A percentile compares a stretch with the other conserved stretches of the same genome.
Evolutionary conservation across 2,888 invertebrate genomes (phyloP).

Genomic region (Phengaris arion): DNA sequence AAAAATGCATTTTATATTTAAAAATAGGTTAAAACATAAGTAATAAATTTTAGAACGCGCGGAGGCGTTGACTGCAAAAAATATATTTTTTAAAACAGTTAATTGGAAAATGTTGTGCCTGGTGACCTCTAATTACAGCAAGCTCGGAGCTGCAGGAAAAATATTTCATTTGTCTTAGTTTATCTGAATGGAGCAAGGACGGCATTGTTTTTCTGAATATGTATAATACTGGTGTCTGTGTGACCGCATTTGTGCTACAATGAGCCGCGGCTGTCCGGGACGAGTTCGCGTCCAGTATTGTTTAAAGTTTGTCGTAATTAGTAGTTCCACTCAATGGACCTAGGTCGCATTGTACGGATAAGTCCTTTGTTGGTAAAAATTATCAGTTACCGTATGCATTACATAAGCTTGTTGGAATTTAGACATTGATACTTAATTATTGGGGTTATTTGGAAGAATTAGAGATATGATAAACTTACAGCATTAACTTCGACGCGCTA

Average conservation of each 20-base stretch:
- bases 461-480: too few relatives aligned
- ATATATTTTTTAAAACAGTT: constrained; percentile 33
- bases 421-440: too few relatives aligned
- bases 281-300: constrained; percentile 78
- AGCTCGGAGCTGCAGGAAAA: constrained; percentile 51
- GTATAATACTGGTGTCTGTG: constrained; percentile 70
- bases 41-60: constrained; percentile 28
- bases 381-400: constrained; percentile 8
- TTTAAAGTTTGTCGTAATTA: constrained; percentile 79
- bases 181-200: constrained; percentile 68
- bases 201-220: constrained; percentile 75
- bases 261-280: constrained; percentile 72
- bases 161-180: constrained; percentile 68
- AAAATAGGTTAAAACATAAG: constrained; percentile 20
- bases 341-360: constrained; percentile 66
- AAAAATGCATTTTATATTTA: constrained; percentile 13
- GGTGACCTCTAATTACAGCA: constrained; percentile 47
- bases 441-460: too few relatives aligned
- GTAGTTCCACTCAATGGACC: constrained; percentile 71
- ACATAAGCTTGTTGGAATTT: not conserved
- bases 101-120: constrained; percentile 41
- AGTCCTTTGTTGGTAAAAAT: constrained; percentile 36
- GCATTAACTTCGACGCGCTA: too few relatives aligned
- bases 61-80: constrained; percentile 30
- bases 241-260: constrained; percentile 76